Conservation (phyloP, 2,113 vertebrate species). For the Piprites chloris region DNA sequence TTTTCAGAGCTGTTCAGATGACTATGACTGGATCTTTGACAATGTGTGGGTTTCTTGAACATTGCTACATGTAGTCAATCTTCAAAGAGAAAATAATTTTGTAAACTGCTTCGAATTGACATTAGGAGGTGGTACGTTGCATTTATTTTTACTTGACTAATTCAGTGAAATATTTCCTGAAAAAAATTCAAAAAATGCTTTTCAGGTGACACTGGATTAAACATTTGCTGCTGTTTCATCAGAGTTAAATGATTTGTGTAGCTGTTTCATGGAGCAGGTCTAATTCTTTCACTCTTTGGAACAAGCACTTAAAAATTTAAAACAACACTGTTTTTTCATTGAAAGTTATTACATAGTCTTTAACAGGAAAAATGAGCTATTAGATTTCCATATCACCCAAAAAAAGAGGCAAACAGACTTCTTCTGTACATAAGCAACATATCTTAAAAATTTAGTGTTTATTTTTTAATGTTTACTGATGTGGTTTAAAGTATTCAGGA, state of each 20-base stretch:
- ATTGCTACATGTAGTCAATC: background rate
- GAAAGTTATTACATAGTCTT: background rate
- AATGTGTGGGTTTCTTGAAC: background rate
- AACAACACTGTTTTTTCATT: background rate
- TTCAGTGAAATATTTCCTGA: conserved; percentile 7
- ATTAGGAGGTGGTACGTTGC: background rate
- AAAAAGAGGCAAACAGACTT: background rate
- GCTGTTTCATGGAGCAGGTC: background rate
- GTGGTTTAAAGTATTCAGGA: background rate
- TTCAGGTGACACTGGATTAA: background rate
- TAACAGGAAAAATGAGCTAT: background rate
- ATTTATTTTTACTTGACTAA: background rate
- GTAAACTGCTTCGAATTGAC: background rate
- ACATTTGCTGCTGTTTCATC: background rate
- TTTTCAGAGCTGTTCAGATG: background rate
- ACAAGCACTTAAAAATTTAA: background rate
- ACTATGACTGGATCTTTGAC: background rate
- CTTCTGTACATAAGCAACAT: background rate
- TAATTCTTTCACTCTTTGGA: background rate
- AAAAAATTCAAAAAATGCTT: background rate
- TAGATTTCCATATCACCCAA: background rate
- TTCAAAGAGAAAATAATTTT: conserved; percentile 1
- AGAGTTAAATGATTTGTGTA: background rate
- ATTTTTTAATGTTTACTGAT: conserved; percentile 6
- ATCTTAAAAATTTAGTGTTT: background rate